Conservation (phyloP, 2,113 vertebrate genomes). For the Etia nguti region DNA sequence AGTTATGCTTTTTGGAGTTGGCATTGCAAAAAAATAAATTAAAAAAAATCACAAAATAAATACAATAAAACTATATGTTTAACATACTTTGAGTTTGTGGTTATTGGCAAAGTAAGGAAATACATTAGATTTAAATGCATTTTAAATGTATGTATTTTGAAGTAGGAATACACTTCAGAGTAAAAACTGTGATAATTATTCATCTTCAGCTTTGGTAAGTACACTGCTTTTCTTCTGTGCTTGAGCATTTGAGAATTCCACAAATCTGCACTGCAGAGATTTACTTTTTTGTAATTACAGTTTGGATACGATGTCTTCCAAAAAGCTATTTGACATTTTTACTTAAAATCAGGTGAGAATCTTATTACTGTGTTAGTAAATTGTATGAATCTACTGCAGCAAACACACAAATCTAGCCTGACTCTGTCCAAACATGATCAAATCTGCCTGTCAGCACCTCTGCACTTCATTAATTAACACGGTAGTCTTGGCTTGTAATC, state of each 20-base stretch:
- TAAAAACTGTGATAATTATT: fast-evolving
- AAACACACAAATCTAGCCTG: too few species aligned
- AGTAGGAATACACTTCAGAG: neutral
- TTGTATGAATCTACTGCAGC: neutral
- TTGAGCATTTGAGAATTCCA: neutral
- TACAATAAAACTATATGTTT: slow-evolving; percentile 34
- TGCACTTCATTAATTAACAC: neutral
- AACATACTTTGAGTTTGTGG: neutral
- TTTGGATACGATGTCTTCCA: fast-evolving
- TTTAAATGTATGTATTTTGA: too few species aligned
- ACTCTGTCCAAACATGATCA: neutral
- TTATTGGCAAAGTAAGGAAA: neutral
- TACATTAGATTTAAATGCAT: fast-evolving
- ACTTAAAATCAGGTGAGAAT: neutral
- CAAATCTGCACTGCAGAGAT: neutral
- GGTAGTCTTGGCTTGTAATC: neutral
- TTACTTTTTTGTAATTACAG: neutral
- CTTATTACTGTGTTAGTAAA: neutral
- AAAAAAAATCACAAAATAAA: slow-evolving; percentile 13
- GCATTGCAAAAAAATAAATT: neutral
- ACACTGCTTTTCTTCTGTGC: fast-evolving
- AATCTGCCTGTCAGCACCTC: neutral
- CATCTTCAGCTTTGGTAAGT: neutral
- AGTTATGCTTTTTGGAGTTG: slow-evolving; percentile 35
- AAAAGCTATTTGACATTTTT: neutral